A percentile compares a stretch with the other conserved stretches of the same genome.
These are phyloP conservation scores for Tenualosa thibaudeaui DNA, from an alignment of 2,797 vertebrate species.

Conservation along the genomic window DNA sequence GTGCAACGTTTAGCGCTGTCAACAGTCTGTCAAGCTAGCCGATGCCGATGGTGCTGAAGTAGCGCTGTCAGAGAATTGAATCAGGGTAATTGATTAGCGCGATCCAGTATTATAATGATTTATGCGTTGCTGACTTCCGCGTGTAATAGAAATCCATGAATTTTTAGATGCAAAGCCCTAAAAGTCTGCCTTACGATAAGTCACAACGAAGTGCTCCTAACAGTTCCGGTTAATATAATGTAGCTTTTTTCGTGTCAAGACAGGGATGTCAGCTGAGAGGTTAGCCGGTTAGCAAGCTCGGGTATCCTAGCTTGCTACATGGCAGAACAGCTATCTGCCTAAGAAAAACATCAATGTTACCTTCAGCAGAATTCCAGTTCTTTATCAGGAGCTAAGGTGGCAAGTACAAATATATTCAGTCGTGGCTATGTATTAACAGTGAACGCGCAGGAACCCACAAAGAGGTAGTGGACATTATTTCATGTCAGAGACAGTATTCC, in stretches of 20 bases:
- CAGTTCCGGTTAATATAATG: not conserved
- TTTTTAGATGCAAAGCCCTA: not conserved
- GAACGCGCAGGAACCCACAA: not conserved
- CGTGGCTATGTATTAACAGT: not conserved
- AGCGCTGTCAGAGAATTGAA: not conserved
- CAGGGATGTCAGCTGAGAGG: not conserved
- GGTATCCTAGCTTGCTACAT: constrained; percentile 4
- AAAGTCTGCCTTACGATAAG: not conserved
- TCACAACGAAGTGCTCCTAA: not conserved
- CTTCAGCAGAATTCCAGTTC: constrained; percentile 52
- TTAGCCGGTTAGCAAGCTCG: constrained; percentile 25
- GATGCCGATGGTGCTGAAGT: constrained; percentile 17
- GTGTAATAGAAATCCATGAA: not conserved
- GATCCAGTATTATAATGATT: not conserved
- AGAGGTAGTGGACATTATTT: constrained; percentile 1
- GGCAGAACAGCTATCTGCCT: not conserved
- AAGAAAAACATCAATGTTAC: constrained; percentile 51
- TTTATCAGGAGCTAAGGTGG: not conserved
- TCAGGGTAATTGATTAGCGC: constrained; percentile 8
- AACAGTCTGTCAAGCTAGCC: constrained; percentile 3
- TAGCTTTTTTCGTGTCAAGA: not conserved
- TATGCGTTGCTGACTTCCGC: not conserved
- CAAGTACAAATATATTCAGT: not conserved
- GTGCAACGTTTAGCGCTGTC: constrained; percentile 4
- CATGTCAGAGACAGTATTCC: constrained; percentile 4